These are phyloP conservation scores for Sminthopsis crassicaudata DNA, from an alignment of 2,113 vertebrate species.

Conservation along the genomic window DNA sequence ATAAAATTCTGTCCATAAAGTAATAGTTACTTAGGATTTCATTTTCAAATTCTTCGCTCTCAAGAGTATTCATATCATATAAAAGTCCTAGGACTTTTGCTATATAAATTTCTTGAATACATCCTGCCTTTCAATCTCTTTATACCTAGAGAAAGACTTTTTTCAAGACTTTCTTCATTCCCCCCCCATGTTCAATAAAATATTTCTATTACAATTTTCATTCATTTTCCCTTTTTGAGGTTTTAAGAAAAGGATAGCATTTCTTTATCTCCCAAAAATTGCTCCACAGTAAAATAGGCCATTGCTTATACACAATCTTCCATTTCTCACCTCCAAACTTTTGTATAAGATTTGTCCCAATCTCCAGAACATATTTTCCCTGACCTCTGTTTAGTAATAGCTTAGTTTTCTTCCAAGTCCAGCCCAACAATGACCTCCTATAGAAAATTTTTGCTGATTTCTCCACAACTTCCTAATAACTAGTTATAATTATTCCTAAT, in stretches of 20 bases:
- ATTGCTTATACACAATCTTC: background rate
- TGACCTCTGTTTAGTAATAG: background rate
- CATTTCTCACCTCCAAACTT: background rate
- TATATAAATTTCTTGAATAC: background rate
- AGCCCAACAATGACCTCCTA: background rate
- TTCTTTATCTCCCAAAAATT: background rate
- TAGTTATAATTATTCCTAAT: background rate
- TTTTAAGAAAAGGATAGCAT: background rate
- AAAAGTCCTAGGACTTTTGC: conserved; percentile 4
- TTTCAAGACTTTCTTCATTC: conserved; percentile 38
- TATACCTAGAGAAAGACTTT: conserved; percentile 41
- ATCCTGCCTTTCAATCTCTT: background rate
- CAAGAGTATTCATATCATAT: background rate
- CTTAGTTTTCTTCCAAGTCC: background rate
- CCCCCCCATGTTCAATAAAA: background rate
- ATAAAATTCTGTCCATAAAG: conserved; percentile 24
- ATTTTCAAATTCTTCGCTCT: background rate
- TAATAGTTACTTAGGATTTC: conserved; percentile 31
- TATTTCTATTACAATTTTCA: background rate
- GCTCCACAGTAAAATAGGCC: background rate
- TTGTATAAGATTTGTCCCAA: background rate
- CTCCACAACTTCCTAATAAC: background rate
- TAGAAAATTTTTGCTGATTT: background rate
- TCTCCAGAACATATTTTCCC: background rate
- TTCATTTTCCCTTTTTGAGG: background rate